Base-by-base conservation (phyloP, 2,888 invertebrate genomes). In the Dendrolimus houi region DNA sequence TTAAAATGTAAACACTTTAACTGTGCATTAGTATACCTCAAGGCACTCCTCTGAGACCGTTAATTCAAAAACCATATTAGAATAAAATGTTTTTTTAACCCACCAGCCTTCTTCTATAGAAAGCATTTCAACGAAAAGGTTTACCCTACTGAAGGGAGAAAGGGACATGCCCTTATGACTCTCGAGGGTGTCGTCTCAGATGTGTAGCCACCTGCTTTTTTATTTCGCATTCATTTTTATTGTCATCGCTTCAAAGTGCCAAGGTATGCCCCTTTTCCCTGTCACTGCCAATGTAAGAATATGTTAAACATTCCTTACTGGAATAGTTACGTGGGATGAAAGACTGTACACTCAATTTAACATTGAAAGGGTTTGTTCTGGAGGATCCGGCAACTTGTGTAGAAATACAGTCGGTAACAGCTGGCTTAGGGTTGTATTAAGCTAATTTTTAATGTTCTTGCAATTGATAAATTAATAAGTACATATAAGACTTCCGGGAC, bases 131-230 rank as follows among this genome's bases (percentile, higher is more conserved):
- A 52, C 68, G 69, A 70, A 75, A 80, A 73, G 78, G 79, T 76
- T 75, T 67, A 56, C 54, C 57, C 7, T 54, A 62, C 66, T 67
- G 66, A 68, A 67, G 70, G 67, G 17, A 17, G 17, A 68, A 71
- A 77, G 75, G 79, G 75, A 70, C 75, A 71, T 64, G 66, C 68
- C 69, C 68, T 78, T 75, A 83, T 70, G 72, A 64, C 70, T 69
- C 83, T 74, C 83, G 55, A 17, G 82, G 79, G 84, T 60, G 68
- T 71, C 71, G 71, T 76, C 65, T 64, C 60, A 70, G 67, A 69
- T 71, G 67, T 74, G 72, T 69, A 75, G 68, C 73, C 73, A 77
- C 79, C 77, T 77, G 76, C 72, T 77, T 75, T 74, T 74, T 74
- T 69, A 71, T 69, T 69, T 71, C 68, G 64, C 70, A 67, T 72